phyloP scores from a whole-genome alignment of 2,888 invertebrate species.

The Macrosiphum euphorbiae region DNA sequence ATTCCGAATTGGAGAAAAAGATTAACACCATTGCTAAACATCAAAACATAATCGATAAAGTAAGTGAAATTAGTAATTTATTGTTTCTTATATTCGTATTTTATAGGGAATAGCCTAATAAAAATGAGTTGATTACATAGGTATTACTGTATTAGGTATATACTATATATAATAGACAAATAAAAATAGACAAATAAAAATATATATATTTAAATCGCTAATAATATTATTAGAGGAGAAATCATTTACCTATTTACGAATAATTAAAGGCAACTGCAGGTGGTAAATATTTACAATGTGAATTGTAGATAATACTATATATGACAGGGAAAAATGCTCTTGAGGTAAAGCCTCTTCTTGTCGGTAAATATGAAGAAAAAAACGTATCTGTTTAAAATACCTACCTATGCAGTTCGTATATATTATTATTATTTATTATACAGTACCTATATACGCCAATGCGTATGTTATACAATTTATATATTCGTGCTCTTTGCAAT shows the following conservation, averaged over 20 bases:
- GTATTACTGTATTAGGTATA: too few species aligned
- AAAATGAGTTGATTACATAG: not conserved
- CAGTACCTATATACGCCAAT: not conserved
- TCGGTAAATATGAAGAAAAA: not conserved
- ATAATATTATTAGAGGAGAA: not conserved
- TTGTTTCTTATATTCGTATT: not conserved
- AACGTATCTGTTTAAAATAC: not conserved
- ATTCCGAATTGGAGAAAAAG: slow-evolving; percentile 49
- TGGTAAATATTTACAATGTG: too few species aligned
- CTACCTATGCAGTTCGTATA: not conserved
- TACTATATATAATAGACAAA: not conserved
- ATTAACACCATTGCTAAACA: slow-evolving; percentile 9
- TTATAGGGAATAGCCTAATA: not conserved
- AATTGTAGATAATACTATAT: too few species aligned
- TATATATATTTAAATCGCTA: not conserved
- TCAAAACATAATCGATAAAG: slow-evolving; percentile 27
- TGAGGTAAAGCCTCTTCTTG: too few species aligned
- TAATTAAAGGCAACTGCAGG: not conserved
- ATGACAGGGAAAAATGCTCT: too few species aligned
- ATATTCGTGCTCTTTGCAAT: not conserved
- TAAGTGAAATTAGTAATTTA: not conserved
- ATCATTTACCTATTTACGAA: not conserved
- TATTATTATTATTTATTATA: not conserved
- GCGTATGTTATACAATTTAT: not conserved
- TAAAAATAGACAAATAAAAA: not conserved